Evolutionary conservation across 64 coral and sea anemone species (phyloP), one percentile per base, ranked within the genome.

Genomic region (Pocillopora damicornis): DNA sequence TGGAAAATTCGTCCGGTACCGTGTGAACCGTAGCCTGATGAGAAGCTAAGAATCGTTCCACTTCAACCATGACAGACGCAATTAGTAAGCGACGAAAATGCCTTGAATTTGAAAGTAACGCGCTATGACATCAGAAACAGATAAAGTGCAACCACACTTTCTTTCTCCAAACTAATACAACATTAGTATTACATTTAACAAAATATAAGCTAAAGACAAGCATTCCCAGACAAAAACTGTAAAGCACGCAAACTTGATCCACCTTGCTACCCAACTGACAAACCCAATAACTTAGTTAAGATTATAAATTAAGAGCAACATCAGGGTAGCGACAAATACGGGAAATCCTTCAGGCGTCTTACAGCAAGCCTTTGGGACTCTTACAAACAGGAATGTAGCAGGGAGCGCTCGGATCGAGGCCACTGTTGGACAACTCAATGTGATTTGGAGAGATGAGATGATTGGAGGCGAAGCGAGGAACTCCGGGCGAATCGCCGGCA

Each of bases 321-420:
- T 9, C 37, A 23, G 81, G 64, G 81, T 30, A 72, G 65, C 61
- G 65, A 20, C 42, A 73, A 68, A 85, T 35, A 72, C 13, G 72
- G 68, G 63, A 5, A 26, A n/a, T 20, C 22, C 7, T 14, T 71
- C 11, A 16, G 34, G 26, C 15, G 37, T 66, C 35, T 85, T 98
- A 99, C 38, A 99, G 75, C 74, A 99, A 79, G 76, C 97, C 97
- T 77, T 99, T 99, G 14, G 91, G 80, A 16, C 86, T 92, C 34
- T 95, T 90, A 61, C 79, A 65, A 17, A 30, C 76, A 11, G 94
- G 94, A 20, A 97, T 87, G 38, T 97, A 97, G 78, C 94, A 93
- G 9, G 90, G 93, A 6, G 90, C 93, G 75, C 88, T 92, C 12
- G 90, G 93, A 17, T 93, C 94, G 57, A 95, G 83, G 20, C 90